Evolutionary conservation across 2,113 vertebrate genomes (phyloP).

Genomic region (Arothron firmamentum): DNA sequence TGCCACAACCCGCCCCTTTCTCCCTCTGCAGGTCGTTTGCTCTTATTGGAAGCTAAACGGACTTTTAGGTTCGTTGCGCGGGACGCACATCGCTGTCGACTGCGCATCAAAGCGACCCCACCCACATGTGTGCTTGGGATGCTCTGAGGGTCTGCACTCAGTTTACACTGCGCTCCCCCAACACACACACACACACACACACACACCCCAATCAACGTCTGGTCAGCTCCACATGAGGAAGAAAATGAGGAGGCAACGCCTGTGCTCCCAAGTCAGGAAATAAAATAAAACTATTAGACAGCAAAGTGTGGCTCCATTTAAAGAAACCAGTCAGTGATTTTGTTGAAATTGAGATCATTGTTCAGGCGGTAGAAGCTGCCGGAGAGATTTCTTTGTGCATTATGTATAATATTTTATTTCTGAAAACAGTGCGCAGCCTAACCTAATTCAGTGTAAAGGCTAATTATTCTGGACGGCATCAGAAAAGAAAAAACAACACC

Average conservation of each 20-base stretch:
- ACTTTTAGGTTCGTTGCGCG: conserved; percentile 33
- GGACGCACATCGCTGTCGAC: conserved; percentile 50
- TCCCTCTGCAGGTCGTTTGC: conserved; percentile 28
- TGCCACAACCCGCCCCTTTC: conserved; percentile 6
- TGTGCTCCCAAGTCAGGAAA: conserved; percentile 20
- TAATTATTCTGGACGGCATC: no score
- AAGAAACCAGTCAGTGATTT: no score
- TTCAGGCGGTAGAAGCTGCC: no score
- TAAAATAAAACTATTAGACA: background rate
- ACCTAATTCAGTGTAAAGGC: no score
- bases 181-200: conserved; percentile 51
- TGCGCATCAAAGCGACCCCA: conserved; percentile 70
- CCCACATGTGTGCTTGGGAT: conserved; percentile 59
- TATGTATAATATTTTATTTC: no score
- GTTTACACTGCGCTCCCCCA: background rate
- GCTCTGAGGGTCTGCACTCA: conserved; percentile 41
- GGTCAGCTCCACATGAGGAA: conserved; percentile 30
- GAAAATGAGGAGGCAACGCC: conserved; percentile 49
- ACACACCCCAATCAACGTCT: conserved; percentile 53
- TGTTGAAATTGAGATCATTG: no score
- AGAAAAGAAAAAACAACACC: no score
- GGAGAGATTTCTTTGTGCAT: no score
- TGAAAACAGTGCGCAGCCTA: no score
- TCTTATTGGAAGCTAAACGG: conserved; percentile 41
- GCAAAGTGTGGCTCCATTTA: background rate